Evolutionary conservation across 2,888 invertebrate species (phyloP).

Genomic region (Allacma fusca): DNA sequence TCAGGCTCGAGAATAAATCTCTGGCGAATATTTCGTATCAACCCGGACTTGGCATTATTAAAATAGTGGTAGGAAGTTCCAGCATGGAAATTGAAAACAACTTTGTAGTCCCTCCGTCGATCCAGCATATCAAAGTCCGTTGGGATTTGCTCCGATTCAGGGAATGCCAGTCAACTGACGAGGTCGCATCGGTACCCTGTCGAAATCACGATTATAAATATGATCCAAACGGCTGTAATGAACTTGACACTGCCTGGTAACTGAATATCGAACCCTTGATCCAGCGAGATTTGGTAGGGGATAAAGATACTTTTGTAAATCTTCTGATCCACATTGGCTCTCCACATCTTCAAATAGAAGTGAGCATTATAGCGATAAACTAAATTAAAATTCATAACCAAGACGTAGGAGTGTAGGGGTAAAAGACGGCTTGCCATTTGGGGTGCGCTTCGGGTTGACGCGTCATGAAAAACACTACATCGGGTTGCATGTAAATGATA

Average conservation of each 20-base stretch:
- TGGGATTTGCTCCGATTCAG: constrained; percentile 12
- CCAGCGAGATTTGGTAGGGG: constrained; percentile 21
- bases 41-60: constrained; percentile 27
- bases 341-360: background rate
- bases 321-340: background rate
- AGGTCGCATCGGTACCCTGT: constrained; percentile 29
- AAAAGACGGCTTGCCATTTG: constrained; percentile 27
- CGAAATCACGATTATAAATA: constrained; percentile 27
- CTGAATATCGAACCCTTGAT: constrained; percentile 30
- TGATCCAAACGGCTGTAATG: background rate
- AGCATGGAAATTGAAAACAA: constrained; percentile 20
- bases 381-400: constrained; percentile 8
- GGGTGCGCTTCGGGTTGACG: background rate
- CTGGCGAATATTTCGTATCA: background rate
- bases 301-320: constrained; percentile 8
- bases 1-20: constrained; percentile 8
- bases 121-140: constrained; percentile 9
- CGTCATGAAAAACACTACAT: constrained; percentile 14
- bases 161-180: background rate
- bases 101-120: background rate
- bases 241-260: constrained; percentile 14
- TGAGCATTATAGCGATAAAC: background rate
- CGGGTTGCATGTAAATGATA: background rate
- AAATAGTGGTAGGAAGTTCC: constrained; percentile 30
- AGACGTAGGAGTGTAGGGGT: constrained; percentile 10